Evolutionary conservation across 2,888 invertebrate genomes (phyloP).

Genomic region (Sepiola atlantica): DNA sequence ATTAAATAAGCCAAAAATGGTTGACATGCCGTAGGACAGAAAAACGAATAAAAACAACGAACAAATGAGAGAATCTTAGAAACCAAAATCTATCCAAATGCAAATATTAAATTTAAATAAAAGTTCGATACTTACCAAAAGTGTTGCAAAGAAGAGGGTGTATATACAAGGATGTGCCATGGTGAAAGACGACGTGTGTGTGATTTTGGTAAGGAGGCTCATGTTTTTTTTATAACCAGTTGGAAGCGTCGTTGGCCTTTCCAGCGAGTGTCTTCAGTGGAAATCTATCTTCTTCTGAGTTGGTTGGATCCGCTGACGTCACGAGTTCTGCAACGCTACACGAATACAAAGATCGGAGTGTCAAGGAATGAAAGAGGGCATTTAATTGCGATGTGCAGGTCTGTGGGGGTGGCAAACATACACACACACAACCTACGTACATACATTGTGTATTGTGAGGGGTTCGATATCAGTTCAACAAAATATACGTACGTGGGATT

Average conservation of each 20-base stretch:
- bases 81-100: too few relatives aligned
- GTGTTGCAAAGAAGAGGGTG: background rate
- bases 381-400: background rate
- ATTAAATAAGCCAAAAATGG: too few relatives aligned
- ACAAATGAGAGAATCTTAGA: too few relatives aligned
- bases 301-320: background rate
- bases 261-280: background rate
- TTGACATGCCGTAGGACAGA: too few relatives aligned
- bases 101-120: background rate
- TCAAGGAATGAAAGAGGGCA: background rate
- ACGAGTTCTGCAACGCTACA: conserved; percentile 13
- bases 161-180: background rate
- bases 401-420: background rate
- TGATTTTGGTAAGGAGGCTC: background rate
- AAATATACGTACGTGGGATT: too few relatives aligned
- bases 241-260: background rate
- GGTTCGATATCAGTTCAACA: too few relatives aligned
- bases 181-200: background rate
- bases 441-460: background rate
- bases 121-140: background rate
- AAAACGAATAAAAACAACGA: too few relatives aligned
- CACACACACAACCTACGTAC: background rate
- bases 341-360: background rate
- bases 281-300: background rate
- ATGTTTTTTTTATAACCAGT: background rate